Base-by-base conservation (phyloP, 2,797 vertebrate species). In the Vultur gryphus region DNA sequence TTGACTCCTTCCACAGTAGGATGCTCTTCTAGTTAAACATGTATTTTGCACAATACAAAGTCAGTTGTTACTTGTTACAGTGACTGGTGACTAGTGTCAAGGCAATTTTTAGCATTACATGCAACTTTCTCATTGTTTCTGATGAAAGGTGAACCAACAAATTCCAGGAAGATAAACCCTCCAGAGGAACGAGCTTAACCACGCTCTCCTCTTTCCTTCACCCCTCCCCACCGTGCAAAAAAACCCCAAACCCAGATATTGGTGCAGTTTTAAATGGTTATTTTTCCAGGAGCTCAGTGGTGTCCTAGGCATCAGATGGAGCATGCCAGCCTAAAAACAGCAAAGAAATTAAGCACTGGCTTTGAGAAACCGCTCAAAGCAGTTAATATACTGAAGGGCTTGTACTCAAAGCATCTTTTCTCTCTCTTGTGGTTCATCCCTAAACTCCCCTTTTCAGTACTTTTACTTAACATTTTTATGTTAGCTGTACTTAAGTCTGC, bases 171-270 rank as follows among this genome's bases (percentile, higher is more conserved):
- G 16, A 51, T 7, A 81, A 75, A 84, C 2, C 7, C 35, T 52
- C 10, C 35, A 37, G 24, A 57, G 18, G 6, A 78, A 43, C 0
- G 16, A 49, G 16, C 11, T 64, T 52, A 61, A 78, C 17, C 6
- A 11, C 0, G 0, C 11, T 83, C n/a, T 57, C 57, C 51, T 57
- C 44, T 58, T 80, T 67, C 20, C 41, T 48, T 52, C 11, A 33
- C 3, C 24, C 10, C 21, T 33, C 28, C 7, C 13, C 15, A 33
- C 26, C 18, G 13, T 1, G 5, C 6, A 26, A 82, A 73, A 78
- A 21, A 1, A 1, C 0, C 4, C 8, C 21, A 61, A 76, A 39
- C 4, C 16, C 13, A 8, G 7, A 12, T 23, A 73, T 1, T 15
- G 9, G 4, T 57, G 48, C 19, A 12, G 14, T 10, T 89, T 29